Conservation (phyloP, 2,113 vertebrate genomes). For the Dissostichus mawsoni region DNA sequence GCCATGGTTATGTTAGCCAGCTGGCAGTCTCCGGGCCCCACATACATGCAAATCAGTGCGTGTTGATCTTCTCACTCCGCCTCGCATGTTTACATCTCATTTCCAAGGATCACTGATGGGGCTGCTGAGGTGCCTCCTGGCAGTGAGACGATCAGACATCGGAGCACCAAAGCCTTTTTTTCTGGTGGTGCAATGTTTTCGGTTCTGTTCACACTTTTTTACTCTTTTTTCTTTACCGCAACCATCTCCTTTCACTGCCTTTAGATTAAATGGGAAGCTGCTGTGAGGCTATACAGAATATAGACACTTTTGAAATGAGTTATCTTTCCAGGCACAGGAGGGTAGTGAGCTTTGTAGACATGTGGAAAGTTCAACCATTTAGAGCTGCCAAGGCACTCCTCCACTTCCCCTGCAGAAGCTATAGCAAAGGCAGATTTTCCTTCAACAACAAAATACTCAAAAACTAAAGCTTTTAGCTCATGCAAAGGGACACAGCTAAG, state of each 20-base stretch:
- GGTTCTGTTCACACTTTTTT: neutral
- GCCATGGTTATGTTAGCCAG: slow-evolving; percentile 34
- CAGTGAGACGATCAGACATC: no score
- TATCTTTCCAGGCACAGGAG: slow-evolving; percentile 6
- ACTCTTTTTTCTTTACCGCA: slow-evolving; percentile 7
- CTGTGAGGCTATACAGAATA: neutral
- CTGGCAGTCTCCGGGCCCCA: slow-evolving; percentile 15
- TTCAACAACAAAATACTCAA: neutral
- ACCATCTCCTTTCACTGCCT: neutral
- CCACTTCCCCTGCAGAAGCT: neutral
- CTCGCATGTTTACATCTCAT: slow-evolving; percentile 7
- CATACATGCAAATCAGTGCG: neutral
- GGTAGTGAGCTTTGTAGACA: neutral
- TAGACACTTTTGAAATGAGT: slow-evolving; percentile 6
- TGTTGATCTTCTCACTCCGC: neutral
- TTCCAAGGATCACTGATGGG: neutral
- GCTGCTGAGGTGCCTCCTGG: neutral
- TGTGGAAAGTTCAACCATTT: slow-evolving; percentile 1
- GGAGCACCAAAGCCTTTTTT: neutral
- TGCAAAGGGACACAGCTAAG: neutral
- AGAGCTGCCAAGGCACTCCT: neutral
- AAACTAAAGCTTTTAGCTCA: neutral
- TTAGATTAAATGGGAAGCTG: slow-evolving; percentile 8
- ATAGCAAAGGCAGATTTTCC: neutral
- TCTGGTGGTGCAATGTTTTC: neutral